Conservation (phyloP, 2,888 invertebrate genomes). For the Zaprionus lineosus region DNA sequence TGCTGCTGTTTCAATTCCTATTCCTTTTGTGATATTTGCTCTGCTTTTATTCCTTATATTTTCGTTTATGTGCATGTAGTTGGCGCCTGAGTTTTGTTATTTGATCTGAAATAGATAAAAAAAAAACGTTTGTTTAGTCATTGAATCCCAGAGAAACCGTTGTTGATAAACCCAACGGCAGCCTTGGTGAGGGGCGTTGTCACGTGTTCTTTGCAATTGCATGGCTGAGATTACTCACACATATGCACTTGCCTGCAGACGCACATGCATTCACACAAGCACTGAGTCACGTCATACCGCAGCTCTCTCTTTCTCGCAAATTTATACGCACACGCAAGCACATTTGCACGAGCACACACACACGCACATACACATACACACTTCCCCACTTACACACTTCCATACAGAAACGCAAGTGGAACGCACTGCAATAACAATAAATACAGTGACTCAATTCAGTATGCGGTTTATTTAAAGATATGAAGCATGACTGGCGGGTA, state of each 20-base stretch:
- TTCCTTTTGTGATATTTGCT: conserved; percentile 8
- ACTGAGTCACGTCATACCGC: too few species aligned
- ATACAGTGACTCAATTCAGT: conserved; percentile 37
- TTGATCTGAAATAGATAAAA: conserved; percentile 57
- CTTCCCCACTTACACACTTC: background rate
- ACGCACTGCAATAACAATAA: conserved; percentile 57
- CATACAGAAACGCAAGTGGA: conserved; percentile 19
- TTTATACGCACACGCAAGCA: background rate
- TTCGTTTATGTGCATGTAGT: conserved; percentile 11
- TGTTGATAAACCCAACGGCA: conserved; percentile 33
- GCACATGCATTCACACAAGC: conserved; percentile 1
- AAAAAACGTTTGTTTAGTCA: conserved; percentile 23
- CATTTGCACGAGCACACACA: background rate
- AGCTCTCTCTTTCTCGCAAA: conserved; percentile 1
- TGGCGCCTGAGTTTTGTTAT: conserved; percentile 44
- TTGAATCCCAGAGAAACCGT: conserved; percentile 10
- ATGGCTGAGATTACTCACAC: conserved; percentile 30
- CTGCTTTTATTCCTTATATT: conserved; percentile 9
- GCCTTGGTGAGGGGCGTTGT: conserved; percentile 54
- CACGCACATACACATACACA: conserved; percentile 1
- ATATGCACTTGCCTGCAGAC: conserved; percentile 4
- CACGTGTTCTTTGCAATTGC: conserved; percentile 54
- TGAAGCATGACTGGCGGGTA: background rate
- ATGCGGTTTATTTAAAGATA: background rate
- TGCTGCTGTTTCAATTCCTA: conserved; percentile 9